These are phyloP conservation scores for Natator depressus DNA, from an alignment of 2,113 vertebrate genomes.

Conservation along the genomic window DNA sequence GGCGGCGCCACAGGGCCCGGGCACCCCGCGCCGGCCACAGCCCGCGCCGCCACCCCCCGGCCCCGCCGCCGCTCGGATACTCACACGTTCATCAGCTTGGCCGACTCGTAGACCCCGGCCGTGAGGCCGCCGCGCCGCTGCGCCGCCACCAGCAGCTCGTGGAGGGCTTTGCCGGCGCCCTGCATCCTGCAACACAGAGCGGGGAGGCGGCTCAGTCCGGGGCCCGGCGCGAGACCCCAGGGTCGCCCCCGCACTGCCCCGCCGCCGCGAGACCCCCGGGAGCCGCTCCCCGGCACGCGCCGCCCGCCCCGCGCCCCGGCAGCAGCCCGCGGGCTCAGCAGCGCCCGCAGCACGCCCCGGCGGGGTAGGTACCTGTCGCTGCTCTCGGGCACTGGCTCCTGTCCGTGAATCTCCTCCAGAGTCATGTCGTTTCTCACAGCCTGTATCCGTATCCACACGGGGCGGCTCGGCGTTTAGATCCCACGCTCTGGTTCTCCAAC, in stretches of 20 bases:
- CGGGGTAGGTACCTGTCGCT: constrained; percentile 82
- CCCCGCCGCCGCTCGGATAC: constrained; percentile 60
- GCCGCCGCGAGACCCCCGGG: background rate
- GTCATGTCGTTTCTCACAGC: constrained; percentile 82
- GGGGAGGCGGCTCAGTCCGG: background rate
- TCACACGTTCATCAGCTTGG: constrained; percentile 98
- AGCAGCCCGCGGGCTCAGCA: background rate
- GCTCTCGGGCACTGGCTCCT: constrained; percentile 84
- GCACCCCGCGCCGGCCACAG: background rate
- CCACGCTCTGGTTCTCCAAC: rapidly evolving
- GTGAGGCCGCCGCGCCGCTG: constrained; percentile 94
- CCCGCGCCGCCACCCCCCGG: rapidly evolving
- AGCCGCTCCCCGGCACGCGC: too few relatives aligned
- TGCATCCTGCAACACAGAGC: constrained; percentile 81
- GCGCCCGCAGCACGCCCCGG: background rate
- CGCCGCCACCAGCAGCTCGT: constrained; percentile 90
- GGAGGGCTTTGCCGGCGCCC: constrained; percentile 90
- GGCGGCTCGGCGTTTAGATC: background rate
- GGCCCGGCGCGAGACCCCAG: too few relatives aligned
- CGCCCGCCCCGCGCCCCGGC: background rate
- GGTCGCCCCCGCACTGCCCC: too few relatives aligned
- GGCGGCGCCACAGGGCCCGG: rapidly evolving
- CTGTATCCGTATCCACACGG: background rate
- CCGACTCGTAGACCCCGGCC: constrained; percentile 96
- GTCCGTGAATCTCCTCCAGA: constrained; percentile 91